Base-by-base conservation (phyloP, 2,113 vertebrate species). In the Suricata suricatta region DNA sequence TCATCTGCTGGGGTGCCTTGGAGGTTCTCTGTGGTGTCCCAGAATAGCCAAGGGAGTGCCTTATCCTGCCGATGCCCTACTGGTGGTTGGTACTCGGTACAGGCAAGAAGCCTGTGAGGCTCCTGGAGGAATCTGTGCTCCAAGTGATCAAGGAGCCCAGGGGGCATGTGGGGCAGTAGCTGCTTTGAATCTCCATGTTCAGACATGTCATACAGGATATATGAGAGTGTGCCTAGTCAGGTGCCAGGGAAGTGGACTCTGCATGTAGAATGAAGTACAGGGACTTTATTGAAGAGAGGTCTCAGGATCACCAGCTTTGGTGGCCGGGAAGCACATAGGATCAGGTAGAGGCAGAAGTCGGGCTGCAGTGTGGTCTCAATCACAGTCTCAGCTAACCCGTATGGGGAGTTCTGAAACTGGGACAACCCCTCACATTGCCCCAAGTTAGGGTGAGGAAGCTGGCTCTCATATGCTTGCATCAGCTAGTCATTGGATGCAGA, bases 151-250 rank as follows among this genome's bases (percentile, higher is more conserved):
- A 63, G 38, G 33, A 44, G 29, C 68, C 44, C 11, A 25, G 71
- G 7, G 16, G 35, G 25, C 41, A 10, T 11, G 9, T 31, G 35
- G 35, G 50, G 77, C 69, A 47, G n/a, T 10, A 29, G 10, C 7
- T 25, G 16, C 89, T 87, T 16, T 3, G 31, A 85, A 33, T 44
- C n/a, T 50, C 38, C 15, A 3, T 38, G 4, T 15, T n/a, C 50
- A 31, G n/a, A 7, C 8, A 12, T 2, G 5, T n/a, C 12, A 16
- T 10, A 0, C 0, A 2, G 14, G 38, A 69, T 23, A 33, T 16
- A 35, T 0, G 14, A 69, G 47, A 31, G 14, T 27, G 64, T 16
- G 21, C 21, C 63, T 68, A 35, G 12, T 1, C 2, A 1, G 50
- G 44, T 10, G 29, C 82, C 4, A 0, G n/a, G 77, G 41, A 90